phyloP scores from a whole-genome alignment of 2,113 vertebrate genomes.

The Podocnemis expansa region DNA sequence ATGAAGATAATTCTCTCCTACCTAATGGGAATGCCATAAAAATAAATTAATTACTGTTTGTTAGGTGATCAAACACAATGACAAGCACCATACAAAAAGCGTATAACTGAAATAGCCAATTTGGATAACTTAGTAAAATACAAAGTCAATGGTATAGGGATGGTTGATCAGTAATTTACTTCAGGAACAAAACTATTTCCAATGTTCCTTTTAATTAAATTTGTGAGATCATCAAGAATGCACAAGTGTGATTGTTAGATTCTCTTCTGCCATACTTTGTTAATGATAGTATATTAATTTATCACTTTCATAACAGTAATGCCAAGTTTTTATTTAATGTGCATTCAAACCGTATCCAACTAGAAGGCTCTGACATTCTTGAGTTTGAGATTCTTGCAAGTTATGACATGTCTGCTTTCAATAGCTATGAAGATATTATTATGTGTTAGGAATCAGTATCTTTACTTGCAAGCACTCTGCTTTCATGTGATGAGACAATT shows the following conservation, averaged over 20 bases:
- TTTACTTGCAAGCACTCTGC: background rate
- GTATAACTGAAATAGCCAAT: background rate
- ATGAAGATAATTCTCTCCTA: background rate
- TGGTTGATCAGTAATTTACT: background rate
- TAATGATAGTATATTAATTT: background rate
- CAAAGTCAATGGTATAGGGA: background rate
- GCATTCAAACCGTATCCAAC: background rate
- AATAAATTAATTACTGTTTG: background rate
- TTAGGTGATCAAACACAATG: background rate
- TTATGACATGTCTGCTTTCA: constrained; percentile 37
- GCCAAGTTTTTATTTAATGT: constrained; percentile 26
- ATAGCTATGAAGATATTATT: constrained; percentile 47
- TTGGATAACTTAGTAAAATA: background rate
- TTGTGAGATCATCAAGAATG: background rate
- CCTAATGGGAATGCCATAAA: background rate
- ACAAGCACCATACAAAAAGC: background rate
- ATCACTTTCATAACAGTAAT: background rate
- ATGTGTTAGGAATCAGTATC: constrained; percentile 20
- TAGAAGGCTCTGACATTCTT: background rate
- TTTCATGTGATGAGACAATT: background rate
- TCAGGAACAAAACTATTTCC: background rate
- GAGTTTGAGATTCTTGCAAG: constrained; percentile 27
- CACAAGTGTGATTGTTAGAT: background rate
- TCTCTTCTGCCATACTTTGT: background rate
- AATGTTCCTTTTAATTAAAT: constrained; percentile 1